Evolutionary conservation across 2,113 vertebrate species (phyloP).

Genomic region (Bagarius yarrelli): DNA sequence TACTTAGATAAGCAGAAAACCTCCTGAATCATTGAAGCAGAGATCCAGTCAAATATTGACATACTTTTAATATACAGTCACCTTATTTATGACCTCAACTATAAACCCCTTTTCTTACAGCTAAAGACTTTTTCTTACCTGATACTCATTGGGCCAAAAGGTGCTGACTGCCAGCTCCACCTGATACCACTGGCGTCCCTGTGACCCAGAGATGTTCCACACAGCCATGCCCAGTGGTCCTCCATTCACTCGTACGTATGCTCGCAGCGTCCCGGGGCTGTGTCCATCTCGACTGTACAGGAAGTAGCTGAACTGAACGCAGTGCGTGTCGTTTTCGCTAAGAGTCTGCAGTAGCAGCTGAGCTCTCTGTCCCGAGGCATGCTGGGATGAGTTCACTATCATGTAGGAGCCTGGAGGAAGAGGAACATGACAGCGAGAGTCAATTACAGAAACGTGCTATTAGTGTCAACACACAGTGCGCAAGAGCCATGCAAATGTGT

Average conservation of each 20-base stretch:
- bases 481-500: slow-evolving; percentile 1
- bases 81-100: background rate
- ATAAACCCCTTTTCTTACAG: background rate
- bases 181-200: slow-evolving; percentile 91
- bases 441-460: slow-evolving; percentile 16
- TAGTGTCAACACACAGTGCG: slow-evolving; percentile 22
- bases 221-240: slow-evolving; percentile 84
- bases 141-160: slow-evolving; percentile 97
- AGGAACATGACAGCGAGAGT: slow-evolving; percentile 13
- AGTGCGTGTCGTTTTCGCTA: slow-evolving; percentile 97
- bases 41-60: background rate
- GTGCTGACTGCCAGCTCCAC: slow-evolving; percentile 94
- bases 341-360: slow-evolving; percentile 87
- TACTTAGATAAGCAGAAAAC: background rate
- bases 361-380: slow-evolving; percentile 82
- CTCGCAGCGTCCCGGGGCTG: slow-evolving; percentile 84
- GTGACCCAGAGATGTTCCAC: slow-evolving; percentile 87
- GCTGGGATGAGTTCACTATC: slow-evolving; percentile 95
- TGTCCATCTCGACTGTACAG: slow-evolving; percentile 89
- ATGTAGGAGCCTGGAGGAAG: slow-evolving; percentile 84
- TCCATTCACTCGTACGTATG: slow-evolving; percentile 86
- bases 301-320: slow-evolving; percentile 97
- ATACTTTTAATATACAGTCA: background rate
- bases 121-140: slow-evolving; percentile 70
- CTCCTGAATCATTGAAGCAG: background rate